Evolutionary conservation across 2,888 invertebrate genomes (phyloP), one percentile per base, ranked within the genome.

Genomic region (Lacanobia oleracea): DNA sequence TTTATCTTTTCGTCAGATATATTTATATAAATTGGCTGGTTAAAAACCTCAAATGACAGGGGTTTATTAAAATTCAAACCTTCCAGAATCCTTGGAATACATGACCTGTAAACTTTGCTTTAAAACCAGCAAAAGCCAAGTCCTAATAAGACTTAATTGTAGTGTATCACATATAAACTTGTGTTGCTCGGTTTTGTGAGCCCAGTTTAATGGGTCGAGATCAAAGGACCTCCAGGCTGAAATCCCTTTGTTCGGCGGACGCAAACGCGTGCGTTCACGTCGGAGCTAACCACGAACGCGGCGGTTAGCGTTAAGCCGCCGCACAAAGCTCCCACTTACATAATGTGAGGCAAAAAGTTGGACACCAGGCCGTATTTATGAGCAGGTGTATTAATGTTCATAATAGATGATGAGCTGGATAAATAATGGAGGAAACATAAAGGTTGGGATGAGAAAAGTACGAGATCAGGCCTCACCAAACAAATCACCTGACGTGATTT

Each of bases 191-290:
- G 83, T 82, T 80, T 68, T 70, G 72, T 72, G 66, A 81, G 77
- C 78, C 75, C 65, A 76, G 81, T 78, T 83, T 87, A 87, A 88
- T 84, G 82, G 83, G 75, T 78, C 83, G 83, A 86, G 84, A 89
- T 88, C 88, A 88, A 88, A 89, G 87, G 78, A 53, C 72, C 67
- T 67, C 61, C 27, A 65, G 80, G 48, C 76, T 76, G 73, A 78
- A 79, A 80, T 80, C 84, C 81, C 78, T 79, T 81, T 79, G 83
- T 80, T 79, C 73, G 68, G 65, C 63, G 65, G 73, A 72, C 76
- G 80, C 71, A 84, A 81, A 84, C 83, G 82, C 75, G 82, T 75
- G 76, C 75, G 83, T 77, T 75, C 71, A 74, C 72, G 82, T 86
- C 68, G 62, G 64, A 75, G 64, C 72, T 78, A 82, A 84, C 84